Base-by-base conservation (phyloP, 1,140 invertebrate species). In the Goniozus legneri region DNA sequence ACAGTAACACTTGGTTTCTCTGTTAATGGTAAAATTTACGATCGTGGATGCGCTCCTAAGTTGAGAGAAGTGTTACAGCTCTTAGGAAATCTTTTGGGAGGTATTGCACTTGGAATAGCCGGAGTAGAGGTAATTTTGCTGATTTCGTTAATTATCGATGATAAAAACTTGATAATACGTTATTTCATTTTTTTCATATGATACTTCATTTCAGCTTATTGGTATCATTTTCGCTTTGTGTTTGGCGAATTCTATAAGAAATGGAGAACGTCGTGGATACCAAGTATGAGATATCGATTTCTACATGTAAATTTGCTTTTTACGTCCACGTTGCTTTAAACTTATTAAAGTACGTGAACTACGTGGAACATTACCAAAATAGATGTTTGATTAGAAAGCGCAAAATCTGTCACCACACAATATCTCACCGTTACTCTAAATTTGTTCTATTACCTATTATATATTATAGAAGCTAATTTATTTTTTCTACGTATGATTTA, bases 161-260 rank as follows among this genome's bases (percentile, higher is more conserved):
- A 47, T n/a, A n/a, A n/a, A n/a, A n/a, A n/a, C n/a, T n/a, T n/a
- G n/a, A n/a, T n/a, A n/a, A n/a, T n/a, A n/a, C 18, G 35, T 42
- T 44, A 42, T 19, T 15, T 46, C 14, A 49, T 30, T 52, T 37
- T 41, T 12, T 34, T 1, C 16, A 10, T 19, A 8, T 16, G 10
- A 3, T 36, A 13, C 14, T 8, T 22, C 4, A 14, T 59, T 56
- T 19, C 78, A 92, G 87, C 67, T 92, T 15, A 74, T 92, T 51
- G 91, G 90, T 14, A 85, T 92, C 7, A 77, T 91, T n/a, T 92
- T 91, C 60, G 86, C 90, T 2, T 86, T 89, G 64, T 88, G 89
- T 66, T 65, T 94, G 67, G 89, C 85, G 35, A 86, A 85, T 60
- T 84, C 87, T 1, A 85, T 94, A 59, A 52, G 40, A 44, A 71